These are phyloP conservation scores for Melinopterus prodromus DNA, from an alignment of 2,888 invertebrate species.

Conservation along the genomic window DNA sequence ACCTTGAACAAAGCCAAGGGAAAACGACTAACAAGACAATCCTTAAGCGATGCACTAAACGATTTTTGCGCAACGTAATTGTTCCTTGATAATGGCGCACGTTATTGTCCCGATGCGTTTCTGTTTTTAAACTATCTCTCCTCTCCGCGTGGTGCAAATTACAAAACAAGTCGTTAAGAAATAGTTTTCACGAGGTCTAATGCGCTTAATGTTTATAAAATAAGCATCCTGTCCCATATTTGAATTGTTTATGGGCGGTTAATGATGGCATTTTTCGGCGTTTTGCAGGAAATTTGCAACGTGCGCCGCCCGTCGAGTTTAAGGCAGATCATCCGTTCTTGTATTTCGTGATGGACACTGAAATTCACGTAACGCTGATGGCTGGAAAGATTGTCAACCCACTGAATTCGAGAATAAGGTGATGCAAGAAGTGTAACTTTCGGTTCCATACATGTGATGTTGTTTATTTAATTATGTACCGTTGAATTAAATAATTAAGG, in stretches of 20 bases:
- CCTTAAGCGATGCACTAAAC: constrained; percentile 5
- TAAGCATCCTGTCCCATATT: constrained; percentile 29
- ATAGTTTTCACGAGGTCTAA: constrained; percentile 1
- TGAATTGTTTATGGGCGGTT: background rate
- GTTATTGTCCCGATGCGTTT: constrained; percentile 10
- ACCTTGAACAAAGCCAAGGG: constrained; percentile 18
- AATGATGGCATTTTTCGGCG: constrained; percentile 25
- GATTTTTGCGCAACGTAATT: constrained; percentile 17
- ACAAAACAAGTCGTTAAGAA: constrained; percentile 23
- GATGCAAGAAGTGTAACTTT: constrained; percentile 46
- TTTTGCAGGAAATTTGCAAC: constrained; percentile 59
- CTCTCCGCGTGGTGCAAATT: background rate
- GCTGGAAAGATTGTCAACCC: constrained; percentile 86
- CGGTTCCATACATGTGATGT: background rate
- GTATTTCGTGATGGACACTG: constrained; percentile 85
- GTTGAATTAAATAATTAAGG: constrained; percentile 19
- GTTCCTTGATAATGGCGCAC: constrained; percentile 14
- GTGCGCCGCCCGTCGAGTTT: constrained; percentile 70
- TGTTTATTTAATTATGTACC: constrained; percentile 10
- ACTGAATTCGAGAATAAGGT: constrained; percentile 81
- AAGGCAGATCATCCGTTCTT: constrained; percentile 84
- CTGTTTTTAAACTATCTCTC: background rate
- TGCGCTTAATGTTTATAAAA: background rate
- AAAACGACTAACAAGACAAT: constrained; percentile 9
- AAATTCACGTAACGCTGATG: constrained; percentile 81